Evolutionary conservation across 2,888 invertebrate species (phyloP).

Genomic region (Peribatodes rhomboidaria): DNA sequence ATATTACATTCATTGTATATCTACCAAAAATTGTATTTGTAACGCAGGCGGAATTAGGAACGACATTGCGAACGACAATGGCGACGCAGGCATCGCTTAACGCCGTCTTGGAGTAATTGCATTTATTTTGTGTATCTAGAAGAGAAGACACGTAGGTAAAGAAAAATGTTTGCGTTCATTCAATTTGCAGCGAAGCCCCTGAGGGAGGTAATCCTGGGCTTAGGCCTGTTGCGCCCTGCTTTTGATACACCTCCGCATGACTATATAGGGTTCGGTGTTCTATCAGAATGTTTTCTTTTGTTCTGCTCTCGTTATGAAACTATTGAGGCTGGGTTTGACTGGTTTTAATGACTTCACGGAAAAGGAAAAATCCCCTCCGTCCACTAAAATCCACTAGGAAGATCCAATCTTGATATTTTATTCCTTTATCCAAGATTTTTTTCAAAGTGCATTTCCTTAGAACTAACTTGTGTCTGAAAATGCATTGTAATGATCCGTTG

Average conservation of each 20-base stretch:
- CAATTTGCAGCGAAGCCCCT: slow-evolving; percentile 82
- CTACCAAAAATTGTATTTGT: slow-evolving; percentile 18
- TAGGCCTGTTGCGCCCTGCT: slow-evolving; percentile 79
- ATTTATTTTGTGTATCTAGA: slow-evolving; percentile 63
- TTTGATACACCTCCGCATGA: slow-evolving; percentile 60
- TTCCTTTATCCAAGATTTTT: too few relatives aligned
- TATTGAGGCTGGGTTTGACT: background rate
- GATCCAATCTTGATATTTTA: too few relatives aligned
- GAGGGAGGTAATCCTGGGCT: slow-evolving; percentile 78
- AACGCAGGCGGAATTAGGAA: slow-evolving; percentile 8
- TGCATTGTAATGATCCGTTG: too few relatives aligned
- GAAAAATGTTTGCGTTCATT: slow-evolving; percentile 76
- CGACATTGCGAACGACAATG: slow-evolving; percentile 7
- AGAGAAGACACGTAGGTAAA: slow-evolving; percentile 49
- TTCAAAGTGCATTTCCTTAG: too few relatives aligned
- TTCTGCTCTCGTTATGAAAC: background rate
- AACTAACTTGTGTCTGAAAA: too few relatives aligned
- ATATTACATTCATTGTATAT: background rate
- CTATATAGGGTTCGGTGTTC: slow-evolving; percentile 30
- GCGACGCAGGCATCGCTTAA: slow-evolving; percentile 45
- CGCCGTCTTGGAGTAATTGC: slow-evolving; percentile 56
- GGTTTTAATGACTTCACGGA: background rate
- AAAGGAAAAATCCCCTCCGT: too few relatives aligned
- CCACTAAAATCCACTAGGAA: too few relatives aligned
- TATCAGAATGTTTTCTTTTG: slow-evolving; percentile 49